Base-by-base conservation (phyloP, 2,888 invertebrate species). In the Drosophila koepferae region DNA sequence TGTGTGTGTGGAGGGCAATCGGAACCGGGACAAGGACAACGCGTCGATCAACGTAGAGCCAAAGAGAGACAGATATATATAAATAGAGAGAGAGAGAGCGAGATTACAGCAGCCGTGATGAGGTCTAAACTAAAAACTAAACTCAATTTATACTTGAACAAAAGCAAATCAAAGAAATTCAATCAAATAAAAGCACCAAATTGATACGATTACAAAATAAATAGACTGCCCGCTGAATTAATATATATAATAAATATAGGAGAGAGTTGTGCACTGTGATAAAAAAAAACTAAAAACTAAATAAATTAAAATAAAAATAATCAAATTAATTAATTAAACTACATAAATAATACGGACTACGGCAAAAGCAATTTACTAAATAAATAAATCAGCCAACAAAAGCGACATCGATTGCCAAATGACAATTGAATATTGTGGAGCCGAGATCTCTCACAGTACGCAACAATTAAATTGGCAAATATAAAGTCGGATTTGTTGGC, bases 61-160 rank as follows among this genome's bases (percentile, higher is more conserved):
- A 34, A 6, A 44, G 53, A 23, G 54, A 46, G 14, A 49, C 7
- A 58, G 16, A 31, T 12, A 43, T 28, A 43, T 8, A 20, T 16
- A 36, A 20, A 28, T 16, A 49, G 56, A 41, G 28, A 41, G 18
- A 36, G 16, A 18, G 40, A 20, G 20, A 20, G 20, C 20, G 40
- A 40, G 40, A 41, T 53, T 41, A 53, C 46, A 56, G 66, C 62
- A 66, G 66, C 73, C 62, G 49, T 55, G 73, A 56, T 56, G 75
- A 66, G 14, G 23, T 43, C 58, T 34, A 38, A 53, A 62, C 58
- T 34, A 34, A 53, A 62, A 62, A 64, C 59, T 63, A 36, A 77
- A 77, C 64, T 67, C 14, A 77, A 75, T 31, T 70, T 44, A 40
- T 75, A 71, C 63, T 63, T 20, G 23, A 74, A 64, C 40, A 28